Evolutionary conservation across 2,888 invertebrate species (phyloP).

Genomic region (Endotricha flammealis): DNA sequence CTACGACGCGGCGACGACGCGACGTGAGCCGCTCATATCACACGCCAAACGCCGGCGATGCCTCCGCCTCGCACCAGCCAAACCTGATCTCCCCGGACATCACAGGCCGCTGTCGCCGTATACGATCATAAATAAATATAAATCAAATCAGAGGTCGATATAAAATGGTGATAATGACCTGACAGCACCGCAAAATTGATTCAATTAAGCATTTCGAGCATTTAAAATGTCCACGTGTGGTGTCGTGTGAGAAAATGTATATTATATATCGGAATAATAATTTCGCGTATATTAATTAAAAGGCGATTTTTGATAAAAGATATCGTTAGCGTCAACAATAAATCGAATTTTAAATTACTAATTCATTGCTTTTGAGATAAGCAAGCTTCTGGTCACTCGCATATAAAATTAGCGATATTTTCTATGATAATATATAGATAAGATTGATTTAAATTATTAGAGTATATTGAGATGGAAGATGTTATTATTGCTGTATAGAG

Average conservation of each 20-base stretch:
- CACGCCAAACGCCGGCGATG: slow-evolving; percentile 32
- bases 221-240: slow-evolving; percentile 40
- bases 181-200: slow-evolving; percentile 49
- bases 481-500: slow-evolving; percentile 11
- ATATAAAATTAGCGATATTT: slow-evolving; percentile 6
- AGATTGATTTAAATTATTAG: slow-evolving; percentile 15
- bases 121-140: slow-evolving; percentile 3
- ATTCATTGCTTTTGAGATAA: slow-evolving; percentile 1
- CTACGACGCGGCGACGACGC: slow-evolving; percentile 29
- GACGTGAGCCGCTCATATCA: slow-evolving; percentile 25
- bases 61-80: slow-evolving; percentile 26
- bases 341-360: slow-evolving; percentile 17
- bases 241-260: slow-evolving; percentile 36
- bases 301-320: slow-evolving; percentile 15
- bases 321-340: slow-evolving; percentile 18
- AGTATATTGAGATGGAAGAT: slow-evolving; percentile 16
- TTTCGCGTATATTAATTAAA: slow-evolving; percentile 14
- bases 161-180: slow-evolving; percentile 35
- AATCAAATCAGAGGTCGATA: slow-evolving; percentile 34
- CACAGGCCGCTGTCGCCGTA: not conserved
- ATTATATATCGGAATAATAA: not conserved
- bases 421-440: slow-evolving; percentile 14
- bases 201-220: slow-evolving; percentile 46
- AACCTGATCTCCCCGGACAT: slow-evolving; percentile 12
- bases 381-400: not conserved